Conservation (phyloP, 64 coral and sea anemone genomes). For the Stichodactyla mertensii region DNA sequence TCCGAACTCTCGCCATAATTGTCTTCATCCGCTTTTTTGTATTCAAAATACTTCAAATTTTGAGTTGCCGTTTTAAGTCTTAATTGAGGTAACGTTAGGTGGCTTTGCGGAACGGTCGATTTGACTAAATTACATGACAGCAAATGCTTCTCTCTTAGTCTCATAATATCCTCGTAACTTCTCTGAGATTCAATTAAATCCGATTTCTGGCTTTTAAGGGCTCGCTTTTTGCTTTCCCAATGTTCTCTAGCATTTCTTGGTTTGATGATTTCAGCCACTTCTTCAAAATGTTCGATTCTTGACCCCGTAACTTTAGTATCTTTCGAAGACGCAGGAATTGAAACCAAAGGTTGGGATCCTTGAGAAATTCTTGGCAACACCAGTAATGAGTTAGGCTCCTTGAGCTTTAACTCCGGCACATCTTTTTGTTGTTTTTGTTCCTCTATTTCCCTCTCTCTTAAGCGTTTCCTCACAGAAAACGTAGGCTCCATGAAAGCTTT, state of each 20-base stretch:
- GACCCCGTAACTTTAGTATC: background rate
- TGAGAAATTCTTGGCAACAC: background rate
- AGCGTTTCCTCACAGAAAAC: background rate
- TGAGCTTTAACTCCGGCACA: background rate
- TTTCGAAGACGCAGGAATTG: background rate
- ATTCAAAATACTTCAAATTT: slow-evolving; percentile 3
- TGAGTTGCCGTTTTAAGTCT: background rate
- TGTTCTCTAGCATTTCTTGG: slow-evolving; percentile 5
- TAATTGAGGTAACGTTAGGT: background rate
- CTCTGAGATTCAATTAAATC: background rate
- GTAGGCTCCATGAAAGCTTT: background rate
- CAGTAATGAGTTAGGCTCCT: background rate
- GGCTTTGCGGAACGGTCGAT: background rate
- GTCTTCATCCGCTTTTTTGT: background rate
- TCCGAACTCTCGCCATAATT: background rate
- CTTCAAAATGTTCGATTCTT: background rate
- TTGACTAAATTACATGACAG: background rate
- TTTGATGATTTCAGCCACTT: background rate
- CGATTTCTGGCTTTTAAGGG: background rate
- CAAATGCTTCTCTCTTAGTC: slow-evolving; percentile 3
- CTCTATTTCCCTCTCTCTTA: background rate
- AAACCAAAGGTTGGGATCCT: background rate
- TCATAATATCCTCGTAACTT: slow-evolving; percentile 2
- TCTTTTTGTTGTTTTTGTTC: background rate
- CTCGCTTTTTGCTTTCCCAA: background rate